Conservation (phyloP, 2,888 invertebrate genomes). For the Platycnemis pennipes region DNA sequence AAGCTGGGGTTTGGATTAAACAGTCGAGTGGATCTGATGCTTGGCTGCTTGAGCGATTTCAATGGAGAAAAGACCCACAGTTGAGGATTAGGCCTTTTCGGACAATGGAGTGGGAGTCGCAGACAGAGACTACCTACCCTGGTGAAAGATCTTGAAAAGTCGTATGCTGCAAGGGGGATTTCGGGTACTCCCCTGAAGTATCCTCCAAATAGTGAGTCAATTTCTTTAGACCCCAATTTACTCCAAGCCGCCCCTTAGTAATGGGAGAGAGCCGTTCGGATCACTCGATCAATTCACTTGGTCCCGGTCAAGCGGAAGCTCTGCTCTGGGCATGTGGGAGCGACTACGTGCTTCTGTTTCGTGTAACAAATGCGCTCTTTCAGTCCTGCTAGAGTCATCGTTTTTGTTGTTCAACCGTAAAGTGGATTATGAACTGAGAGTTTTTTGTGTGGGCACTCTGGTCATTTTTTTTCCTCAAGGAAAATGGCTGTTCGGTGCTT, state of each 20-base stretch:
- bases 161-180: not conserved
- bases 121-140: not conserved
- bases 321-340: not conserved
- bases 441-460: not conserved
- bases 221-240: not conserved
- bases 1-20: not conserved
- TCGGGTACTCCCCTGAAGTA: not conserved
- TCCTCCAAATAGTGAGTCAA: not conserved
- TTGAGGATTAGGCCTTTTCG: not conserved
- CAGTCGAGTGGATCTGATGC: not conserved
- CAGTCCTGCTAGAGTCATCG: not conserved
- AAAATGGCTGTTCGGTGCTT: not conserved
- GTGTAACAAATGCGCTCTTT: conserved; percentile 2
- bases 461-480: not conserved
- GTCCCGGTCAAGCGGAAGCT: conserved; percentile 5
- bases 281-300: not conserved
- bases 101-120: not conserved
- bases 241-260: not conserved
- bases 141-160: not conserved
- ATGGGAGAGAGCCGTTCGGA: not conserved
- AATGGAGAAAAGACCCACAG: not conserved
- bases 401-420: not conserved
- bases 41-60: not conserved
- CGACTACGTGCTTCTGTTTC: not conserved
- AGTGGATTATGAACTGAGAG: not conserved